A percentile compares a stretch with the other conserved stretches of the same genome.
These are phyloP conservation scores for Apis laboriosa DNA, from an alignment of 1,140 invertebrate species.

Conservation along the genomic window DNA sequence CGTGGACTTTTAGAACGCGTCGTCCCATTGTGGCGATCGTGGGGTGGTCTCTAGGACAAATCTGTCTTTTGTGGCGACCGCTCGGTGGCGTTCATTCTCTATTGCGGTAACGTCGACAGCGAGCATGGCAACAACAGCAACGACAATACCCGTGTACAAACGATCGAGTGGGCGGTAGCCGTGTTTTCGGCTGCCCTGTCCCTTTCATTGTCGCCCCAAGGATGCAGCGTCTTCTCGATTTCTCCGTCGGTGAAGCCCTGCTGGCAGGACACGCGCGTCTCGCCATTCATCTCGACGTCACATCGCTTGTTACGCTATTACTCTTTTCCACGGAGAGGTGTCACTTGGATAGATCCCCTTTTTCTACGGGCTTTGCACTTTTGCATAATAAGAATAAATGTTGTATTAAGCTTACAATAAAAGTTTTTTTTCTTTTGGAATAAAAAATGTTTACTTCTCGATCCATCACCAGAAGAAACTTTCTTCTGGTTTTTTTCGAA, in stretches of 20 bases:
- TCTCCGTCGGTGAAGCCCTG: constrained; percentile 31
- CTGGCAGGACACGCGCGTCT: constrained; percentile 57
- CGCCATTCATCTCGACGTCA: constrained; percentile 33
- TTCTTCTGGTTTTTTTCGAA: not conserved
- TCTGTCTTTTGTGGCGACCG: constrained; percentile 62
- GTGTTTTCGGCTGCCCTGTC: constrained; percentile 69
- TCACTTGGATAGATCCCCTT: not conserved
- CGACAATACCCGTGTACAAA: constrained; percentile 56
- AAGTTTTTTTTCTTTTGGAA: no score
- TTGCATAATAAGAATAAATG: no score
- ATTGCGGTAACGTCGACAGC: constrained; percentile 50
- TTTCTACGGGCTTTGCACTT: not conserved
- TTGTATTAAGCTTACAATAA: no score
- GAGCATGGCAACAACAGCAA: constrained; percentile 38
- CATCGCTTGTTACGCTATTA: not conserved
- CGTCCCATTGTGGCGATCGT: constrained; percentile 46
- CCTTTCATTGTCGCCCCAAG: constrained; percentile 65
- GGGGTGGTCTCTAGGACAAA: constrained; percentile 61
- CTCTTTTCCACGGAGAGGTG: not conserved
- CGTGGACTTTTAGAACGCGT: constrained; percentile 27
- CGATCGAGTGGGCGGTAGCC: constrained; percentile 70
- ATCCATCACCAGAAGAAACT: not conserved
- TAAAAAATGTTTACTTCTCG: not conserved
- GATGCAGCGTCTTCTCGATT: constrained; percentile 34
- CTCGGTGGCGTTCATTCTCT: constrained; percentile 49